Base-by-base conservation (phyloP, 1,140 invertebrate genomes). In the Theocolax elegans region DNA sequence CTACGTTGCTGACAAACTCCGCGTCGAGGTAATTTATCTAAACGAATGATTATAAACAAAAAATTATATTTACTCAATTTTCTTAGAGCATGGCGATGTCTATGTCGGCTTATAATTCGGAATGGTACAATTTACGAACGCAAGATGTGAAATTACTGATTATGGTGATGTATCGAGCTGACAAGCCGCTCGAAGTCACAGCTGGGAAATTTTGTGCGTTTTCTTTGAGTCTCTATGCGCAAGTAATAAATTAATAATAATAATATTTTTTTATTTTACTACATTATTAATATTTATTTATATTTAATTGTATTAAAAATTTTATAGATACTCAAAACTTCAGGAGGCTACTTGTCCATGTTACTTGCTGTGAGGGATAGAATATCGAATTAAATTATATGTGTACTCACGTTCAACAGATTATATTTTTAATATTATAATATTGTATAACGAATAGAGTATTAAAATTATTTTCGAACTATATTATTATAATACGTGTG, bases 301-400 rank as follows among this genome's bases (percentile, higher is more conserved):
- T 46, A 42, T 13, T 4, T n/a, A n/a, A 10, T 10, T 46, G 6
- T 19, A 4, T 19, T n/a, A 46, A 40, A 35, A 48, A 31, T 40
- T 44, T 54, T 77, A 21, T 53, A 79, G 77, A 48, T 79, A 40
- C 40, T 80, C 0, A 79, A 77, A 67, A 78, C 51, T 44, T 77
- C 79, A 10, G 19, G 74, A 25, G 70, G 71, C n/a, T 80, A 80
- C 31, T 63, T 79, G 29, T 80, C 78, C 0, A 76, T 75, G 27
- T 21, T 80, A 1, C 64, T 53, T 9, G 67, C 74, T 7, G 63
- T 67, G 19, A 77, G 66, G 42, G 29, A 44, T 9, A 15, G 53
- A 21, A 29, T 64, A n/a, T n/a, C n/a, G n/a, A n/a, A n/a, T n/a
- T n/a, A n/a, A n/a, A n/a, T n/a, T n/a, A n/a, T n/a, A n/a, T n/a